Evolutionary conservation across 1,140 invertebrate species (phyloP).

Genomic region (Arion vulgaris): DNA sequence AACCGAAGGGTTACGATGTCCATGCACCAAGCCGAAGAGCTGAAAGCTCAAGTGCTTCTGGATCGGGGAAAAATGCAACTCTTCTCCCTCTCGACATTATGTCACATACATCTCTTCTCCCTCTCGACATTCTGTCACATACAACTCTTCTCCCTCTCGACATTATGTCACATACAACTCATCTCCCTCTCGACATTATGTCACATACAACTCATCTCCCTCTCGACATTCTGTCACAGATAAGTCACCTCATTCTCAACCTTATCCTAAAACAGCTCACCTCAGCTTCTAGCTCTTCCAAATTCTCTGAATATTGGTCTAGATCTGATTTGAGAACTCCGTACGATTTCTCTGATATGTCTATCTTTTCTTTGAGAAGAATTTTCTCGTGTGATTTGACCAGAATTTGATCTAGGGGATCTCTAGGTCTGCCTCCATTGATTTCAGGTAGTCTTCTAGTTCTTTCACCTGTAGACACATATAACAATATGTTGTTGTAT

Average conservation of each 20-base stretch:
- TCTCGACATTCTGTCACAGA: too few relatives aligned
- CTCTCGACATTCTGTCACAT: too few relatives aligned
- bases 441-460: conserved; percentile 57
- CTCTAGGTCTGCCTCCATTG: conserved; percentile 62
- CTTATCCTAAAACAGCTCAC: not conserved
- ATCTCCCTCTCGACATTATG: too few relatives aligned
- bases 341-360: conserved; percentile 61
- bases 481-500: not conserved
- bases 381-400: conserved; percentile 62
- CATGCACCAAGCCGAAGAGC: too few relatives aligned
- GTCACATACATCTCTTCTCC: too few relatives aligned
- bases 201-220: not conserved
- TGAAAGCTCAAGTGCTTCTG: too few relatives aligned
- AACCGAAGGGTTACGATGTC: too few relatives aligned
- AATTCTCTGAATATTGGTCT: conserved; percentile 58
- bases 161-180: too few relatives aligned
- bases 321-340: conserved; percentile 59
- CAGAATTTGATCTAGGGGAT: conserved; percentile 56
- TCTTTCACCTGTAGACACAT: conserved; percentile 50
- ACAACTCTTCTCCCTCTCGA: too few relatives aligned
- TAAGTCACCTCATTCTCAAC: not conserved
- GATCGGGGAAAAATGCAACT: too few relatives aligned
- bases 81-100: too few relatives aligned
- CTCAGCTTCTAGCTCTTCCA: conserved; percentile 63
- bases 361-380: conserved; percentile 58